phyloP scores from a whole-genome alignment of 1,140 invertebrate genomes.

The Zaprionus taronus region DNA sequence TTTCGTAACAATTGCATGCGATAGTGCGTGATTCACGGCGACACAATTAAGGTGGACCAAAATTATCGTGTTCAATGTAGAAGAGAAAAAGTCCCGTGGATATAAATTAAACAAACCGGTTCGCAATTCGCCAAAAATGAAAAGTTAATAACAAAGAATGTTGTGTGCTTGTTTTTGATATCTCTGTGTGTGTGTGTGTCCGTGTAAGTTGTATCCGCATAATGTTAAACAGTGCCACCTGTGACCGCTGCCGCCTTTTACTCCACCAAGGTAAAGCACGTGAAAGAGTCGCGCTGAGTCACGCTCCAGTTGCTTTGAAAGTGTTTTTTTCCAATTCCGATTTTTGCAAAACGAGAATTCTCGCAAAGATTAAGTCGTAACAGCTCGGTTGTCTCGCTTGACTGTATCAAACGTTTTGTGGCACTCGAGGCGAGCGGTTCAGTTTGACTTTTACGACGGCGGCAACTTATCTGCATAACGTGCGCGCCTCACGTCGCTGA shows the following conservation, averaged over 20 bases:
- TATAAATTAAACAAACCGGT: constrained; percentile 38
- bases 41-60: constrained; percentile 36
- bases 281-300: constrained; percentile 67
- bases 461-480: constrained; percentile 57
- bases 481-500: constrained; percentile 63
- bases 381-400: constrained; percentile 39
- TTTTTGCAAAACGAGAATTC: constrained; percentile 33
- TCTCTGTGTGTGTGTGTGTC: background rate
- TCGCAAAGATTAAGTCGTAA: constrained; percentile 38
- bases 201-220: constrained; percentile 6
- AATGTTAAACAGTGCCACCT: constrained; percentile 53
- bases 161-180: background rate
- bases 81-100: constrained; percentile 5
- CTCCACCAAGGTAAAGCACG: constrained; percentile 73
- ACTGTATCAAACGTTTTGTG: constrained; percentile 52
- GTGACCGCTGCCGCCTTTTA: constrained; percentile 69
- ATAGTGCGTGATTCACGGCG: constrained; percentile 24
- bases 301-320: constrained; percentile 70
- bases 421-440: constrained; percentile 47
- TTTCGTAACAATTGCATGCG: constrained; percentile 39
- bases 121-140: constrained; percentile 41
- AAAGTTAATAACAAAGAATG: constrained; percentile 20
- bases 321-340: constrained; percentile 39
- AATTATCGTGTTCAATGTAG: background rate
- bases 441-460: background rate